Conservation (phyloP, 2,797 vertebrate species). For the Gallinago stenura region DNA sequence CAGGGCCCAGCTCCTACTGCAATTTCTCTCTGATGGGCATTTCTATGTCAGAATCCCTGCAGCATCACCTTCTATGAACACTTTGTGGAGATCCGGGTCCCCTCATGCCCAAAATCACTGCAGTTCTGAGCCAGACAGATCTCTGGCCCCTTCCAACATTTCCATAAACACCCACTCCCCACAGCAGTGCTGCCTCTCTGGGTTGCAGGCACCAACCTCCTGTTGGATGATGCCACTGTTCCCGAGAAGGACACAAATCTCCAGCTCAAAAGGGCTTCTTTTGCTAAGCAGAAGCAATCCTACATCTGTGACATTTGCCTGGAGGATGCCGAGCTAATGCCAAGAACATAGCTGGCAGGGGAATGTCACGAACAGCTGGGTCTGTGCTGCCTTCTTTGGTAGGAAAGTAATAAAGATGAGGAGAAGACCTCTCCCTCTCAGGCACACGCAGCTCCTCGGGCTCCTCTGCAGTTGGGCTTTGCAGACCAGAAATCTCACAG, state of each 20-base stretch:
- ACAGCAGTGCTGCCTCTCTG: accelerated
- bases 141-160: neutral
- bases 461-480: neutral
- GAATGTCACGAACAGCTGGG: neutral
- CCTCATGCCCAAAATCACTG: neutral
- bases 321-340: neutral
- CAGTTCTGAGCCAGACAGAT: neutral
- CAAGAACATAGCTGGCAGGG: neutral
- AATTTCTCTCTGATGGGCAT: neutral
- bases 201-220: neutral
- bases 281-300: neutral
- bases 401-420: accelerated
- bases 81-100: too few species aligned
- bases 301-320: neutral
- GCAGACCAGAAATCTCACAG: neutral
- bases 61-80: neutral
- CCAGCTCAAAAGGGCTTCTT: neutral
- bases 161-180: neutral
- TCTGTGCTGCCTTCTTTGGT: neutral
- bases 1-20: neutral
- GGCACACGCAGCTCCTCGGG: neutral
- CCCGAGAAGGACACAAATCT: neutral
- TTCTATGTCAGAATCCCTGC: neutral
- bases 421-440: neutral
- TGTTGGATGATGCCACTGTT: neutral